A percentile compares a stretch with the other conserved stretches of the same genome.
Conservation (phyloP, 2,797 vertebrate species). For the Oryzias sinensis region DNA sequence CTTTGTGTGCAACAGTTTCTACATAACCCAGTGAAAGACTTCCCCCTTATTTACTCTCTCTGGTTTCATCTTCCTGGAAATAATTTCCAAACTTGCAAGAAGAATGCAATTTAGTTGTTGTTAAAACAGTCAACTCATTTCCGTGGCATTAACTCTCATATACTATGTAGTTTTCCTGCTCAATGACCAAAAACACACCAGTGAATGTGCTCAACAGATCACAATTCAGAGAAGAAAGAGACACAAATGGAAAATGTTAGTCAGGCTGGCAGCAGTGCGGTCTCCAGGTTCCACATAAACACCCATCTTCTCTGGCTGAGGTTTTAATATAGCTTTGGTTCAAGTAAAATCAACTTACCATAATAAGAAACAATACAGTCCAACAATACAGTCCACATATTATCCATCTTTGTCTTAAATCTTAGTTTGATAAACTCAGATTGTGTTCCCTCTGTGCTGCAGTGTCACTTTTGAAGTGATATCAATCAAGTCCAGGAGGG, state of each 20-base stretch:
- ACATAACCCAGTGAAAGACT: too few species aligned
- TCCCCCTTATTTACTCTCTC: not conserved
- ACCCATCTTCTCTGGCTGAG: too few species aligned
- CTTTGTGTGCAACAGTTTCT: too few species aligned
- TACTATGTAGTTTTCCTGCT: not conserved
- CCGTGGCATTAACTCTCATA: not conserved
- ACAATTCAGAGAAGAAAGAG: not conserved
- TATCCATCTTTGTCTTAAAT: too few species aligned
- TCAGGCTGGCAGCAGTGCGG: not conserved
- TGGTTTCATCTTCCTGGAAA: conserved; percentile 1
- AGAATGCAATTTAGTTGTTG: conserved; percentile 2
- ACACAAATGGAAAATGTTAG: not conserved
- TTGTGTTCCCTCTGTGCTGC: too few species aligned
- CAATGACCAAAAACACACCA: not conserved
- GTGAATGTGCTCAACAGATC: not conserved
- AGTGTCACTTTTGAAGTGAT: too few species aligned
- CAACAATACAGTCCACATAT: too few species aligned
- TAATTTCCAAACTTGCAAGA: not conserved
- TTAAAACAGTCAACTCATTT: not conserved
- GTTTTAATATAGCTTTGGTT: too few species aligned
- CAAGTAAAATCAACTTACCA: too few species aligned
- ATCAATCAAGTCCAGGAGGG: too few species aligned
- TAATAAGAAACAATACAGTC: too few species aligned
- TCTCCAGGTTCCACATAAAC: not conserved
- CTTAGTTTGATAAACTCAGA: too few species aligned